phyloP scores from a whole-genome alignment of 1,140 invertebrate genomes.

The Ceratosolen solmsi region DNA sequence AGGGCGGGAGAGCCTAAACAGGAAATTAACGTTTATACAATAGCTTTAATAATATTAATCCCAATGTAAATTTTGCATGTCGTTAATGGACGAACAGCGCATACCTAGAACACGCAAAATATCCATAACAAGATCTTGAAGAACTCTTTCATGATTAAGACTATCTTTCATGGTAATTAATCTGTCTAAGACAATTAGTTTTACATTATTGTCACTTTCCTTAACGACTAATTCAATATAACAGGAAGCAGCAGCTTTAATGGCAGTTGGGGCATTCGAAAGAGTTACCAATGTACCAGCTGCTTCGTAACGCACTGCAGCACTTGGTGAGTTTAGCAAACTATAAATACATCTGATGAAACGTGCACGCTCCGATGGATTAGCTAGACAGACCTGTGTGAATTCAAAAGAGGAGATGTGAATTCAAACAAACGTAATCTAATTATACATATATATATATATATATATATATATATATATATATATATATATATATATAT shows the following conservation, averaged over 20 bases:
- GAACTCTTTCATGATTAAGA: constrained; percentile 91
- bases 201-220: constrained; percentile 99
- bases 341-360: constrained; percentile 99
- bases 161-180: constrained; percentile 91
- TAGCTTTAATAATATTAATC: not conserved
- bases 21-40: not conserved
- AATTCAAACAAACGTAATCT: too few species aligned
- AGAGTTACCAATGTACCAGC: constrained; percentile 99
- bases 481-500: too few species aligned
- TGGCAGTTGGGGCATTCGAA: constrained; percentile 95
- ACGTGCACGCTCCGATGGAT: constrained; percentile 95
- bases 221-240: constrained; percentile 99
- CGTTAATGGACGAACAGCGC: too few species aligned
- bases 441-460: too few species aligned
- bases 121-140: constrained; percentile 99
- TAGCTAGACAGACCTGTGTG: constrained; percentile 97
- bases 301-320: constrained; percentile 98
- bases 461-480: too few species aligned
- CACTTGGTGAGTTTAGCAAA: constrained; percentile 94
- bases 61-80: not conserved
- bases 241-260: constrained; percentile 96
- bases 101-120: constrained; percentile 92
- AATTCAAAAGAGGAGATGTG: too few species aligned
- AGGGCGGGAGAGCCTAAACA: constrained; percentile 84
- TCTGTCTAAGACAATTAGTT: constrained; percentile 97